Percentiles rank a stretch among this genome's conserved stretches.
Conservation (phyloP, 2,797 vertebrate genomes). For the Sebastiscus albofasciatus region DNA sequence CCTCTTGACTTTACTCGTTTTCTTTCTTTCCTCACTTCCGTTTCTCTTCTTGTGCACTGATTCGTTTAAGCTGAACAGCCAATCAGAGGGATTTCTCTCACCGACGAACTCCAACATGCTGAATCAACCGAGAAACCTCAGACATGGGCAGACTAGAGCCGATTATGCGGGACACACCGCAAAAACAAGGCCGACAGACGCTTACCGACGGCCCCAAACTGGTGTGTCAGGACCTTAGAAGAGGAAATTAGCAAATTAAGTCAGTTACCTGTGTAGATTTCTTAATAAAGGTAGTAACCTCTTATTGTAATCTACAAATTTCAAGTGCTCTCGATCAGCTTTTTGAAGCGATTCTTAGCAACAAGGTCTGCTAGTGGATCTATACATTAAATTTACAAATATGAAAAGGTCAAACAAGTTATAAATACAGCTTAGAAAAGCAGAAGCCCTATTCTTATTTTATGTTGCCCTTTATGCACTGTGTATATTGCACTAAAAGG, state of each 20-base stretch:
- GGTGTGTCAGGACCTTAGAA: too few relatives aligned
- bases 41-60: too few relatives aligned
- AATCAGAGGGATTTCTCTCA: too few relatives aligned
- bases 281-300: neutral
- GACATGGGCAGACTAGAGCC: too few relatives aligned
- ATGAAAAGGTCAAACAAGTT: slow-evolving; percentile 17
- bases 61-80: too few relatives aligned
- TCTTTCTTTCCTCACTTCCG: too few relatives aligned
- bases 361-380: neutral
- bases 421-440: neutral
- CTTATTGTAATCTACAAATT: neutral
- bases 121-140: too few relatives aligned
- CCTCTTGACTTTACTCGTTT: too few relatives aligned
- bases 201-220: too few relatives aligned
- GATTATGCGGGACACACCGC: too few relatives aligned
- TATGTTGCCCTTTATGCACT: slow-evolving; percentile 18
- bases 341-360: neutral
- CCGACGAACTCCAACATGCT: too few relatives aligned
- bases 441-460: neutral
- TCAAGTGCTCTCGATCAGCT: neutral
- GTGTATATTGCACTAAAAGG: neutral
- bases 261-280: neutral
- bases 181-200: too few relatives aligned
- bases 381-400: neutral
- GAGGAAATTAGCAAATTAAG: neutral